A percentile compares a stretch with the other conserved stretches of the same genome.
Evolutionary conservation across 2,797 vertebrate genomes (phyloP).

Genomic region (Helarctos malayanus): DNA sequence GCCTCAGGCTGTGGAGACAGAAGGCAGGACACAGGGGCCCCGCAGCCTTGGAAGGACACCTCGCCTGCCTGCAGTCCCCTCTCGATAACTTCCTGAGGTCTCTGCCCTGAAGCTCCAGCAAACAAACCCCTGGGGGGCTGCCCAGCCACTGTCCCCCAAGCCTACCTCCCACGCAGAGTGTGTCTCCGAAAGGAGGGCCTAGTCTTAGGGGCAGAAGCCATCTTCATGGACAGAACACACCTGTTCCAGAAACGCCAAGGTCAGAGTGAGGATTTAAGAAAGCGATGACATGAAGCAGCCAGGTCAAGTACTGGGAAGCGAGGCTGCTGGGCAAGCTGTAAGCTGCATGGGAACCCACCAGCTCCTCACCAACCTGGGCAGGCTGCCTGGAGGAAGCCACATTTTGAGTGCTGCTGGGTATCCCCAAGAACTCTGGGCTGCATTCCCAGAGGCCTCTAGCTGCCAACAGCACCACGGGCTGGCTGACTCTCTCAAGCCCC

Average conservation of each 20-base stretch:
- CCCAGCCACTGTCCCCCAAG: background rate
- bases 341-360: background rate
- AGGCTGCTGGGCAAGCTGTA: background rate
- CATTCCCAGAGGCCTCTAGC: background rate
- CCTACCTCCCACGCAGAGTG: background rate
- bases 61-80: background rate
- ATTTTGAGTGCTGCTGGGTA: background rate
- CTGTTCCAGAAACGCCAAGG: slow-evolving; percentile 11
- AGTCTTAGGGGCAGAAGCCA: background rate
- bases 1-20: background rate
- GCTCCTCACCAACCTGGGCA: background rate
- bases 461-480: background rate
- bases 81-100: background rate
- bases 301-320: background rate
- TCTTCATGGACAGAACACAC: background rate
- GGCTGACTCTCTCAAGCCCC: background rate
- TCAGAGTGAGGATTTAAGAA: background rate
- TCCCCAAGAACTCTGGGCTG: background rate
- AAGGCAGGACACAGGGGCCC: background rate
- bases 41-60: background rate
- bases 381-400: background rate
- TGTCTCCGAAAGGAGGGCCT: background rate
- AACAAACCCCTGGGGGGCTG: background rate
- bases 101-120: background rate
- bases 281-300: background rate